These are phyloP conservation scores for Thalassarche chlororhynchos DNA, from an alignment of 2,113 vertebrate species.

Conservation along the genomic window DNA sequence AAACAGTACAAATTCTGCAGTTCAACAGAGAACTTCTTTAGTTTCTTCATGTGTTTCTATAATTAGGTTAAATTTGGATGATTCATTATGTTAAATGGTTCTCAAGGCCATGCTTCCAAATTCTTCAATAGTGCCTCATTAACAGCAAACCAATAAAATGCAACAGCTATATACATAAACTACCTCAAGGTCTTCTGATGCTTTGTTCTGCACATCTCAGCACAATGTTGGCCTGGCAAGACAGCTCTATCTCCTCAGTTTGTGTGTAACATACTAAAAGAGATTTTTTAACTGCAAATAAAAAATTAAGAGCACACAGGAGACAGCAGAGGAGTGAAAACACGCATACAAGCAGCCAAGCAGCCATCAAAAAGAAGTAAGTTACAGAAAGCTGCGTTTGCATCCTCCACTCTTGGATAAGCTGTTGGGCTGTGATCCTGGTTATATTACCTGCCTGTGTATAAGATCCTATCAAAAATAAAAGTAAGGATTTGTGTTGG, in stretches of 20 bases:
- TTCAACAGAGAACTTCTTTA: neutral
- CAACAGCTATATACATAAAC: neutral
- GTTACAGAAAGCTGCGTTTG: neutral
- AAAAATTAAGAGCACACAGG: neutral
- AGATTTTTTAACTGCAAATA: neutral
- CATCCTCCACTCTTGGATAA: neutral
- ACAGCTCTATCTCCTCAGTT: neutral
- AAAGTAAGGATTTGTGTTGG: neutral
- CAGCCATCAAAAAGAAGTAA: neutral
- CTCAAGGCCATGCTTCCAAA: neutral
- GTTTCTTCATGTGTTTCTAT: slow-evolving; percentile 15
- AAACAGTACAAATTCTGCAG: neutral
- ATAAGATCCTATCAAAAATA: neutral
- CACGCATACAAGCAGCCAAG: neutral
- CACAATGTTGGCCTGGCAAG: neutral
- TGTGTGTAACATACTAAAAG: neutral
- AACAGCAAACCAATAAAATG: slow-evolving; percentile 41
- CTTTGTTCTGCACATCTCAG: neutral
- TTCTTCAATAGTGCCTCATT: neutral
- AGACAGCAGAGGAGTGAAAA: neutral
- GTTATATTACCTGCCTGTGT: neutral
- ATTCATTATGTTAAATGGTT: slow-evolving; percentile 1
- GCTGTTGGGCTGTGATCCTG: neutral
- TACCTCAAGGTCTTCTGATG: neutral
- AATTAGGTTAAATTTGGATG: slow-evolving; percentile 61